A percentile compares a stretch with the other conserved stretches of the same genome.
Evolutionary conservation across 2,888 invertebrate species (phyloP).

Genomic region (Caenorhabditis afra): DNA sequence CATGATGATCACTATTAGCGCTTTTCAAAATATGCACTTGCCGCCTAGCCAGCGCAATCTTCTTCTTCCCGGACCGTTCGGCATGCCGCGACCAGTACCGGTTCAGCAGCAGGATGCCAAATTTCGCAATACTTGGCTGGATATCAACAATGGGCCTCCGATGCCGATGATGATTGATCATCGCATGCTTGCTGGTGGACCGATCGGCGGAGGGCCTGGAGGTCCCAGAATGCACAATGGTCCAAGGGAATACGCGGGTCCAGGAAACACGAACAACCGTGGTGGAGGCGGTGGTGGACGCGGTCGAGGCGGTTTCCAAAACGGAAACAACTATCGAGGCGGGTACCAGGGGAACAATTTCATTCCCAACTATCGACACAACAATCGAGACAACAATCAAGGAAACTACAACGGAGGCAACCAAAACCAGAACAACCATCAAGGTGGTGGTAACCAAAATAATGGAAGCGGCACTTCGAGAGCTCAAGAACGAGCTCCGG

Average conservation of each 20-base stretch:
- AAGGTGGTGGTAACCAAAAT: too few species aligned
- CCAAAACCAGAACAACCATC: too few species aligned
- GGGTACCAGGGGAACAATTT: background rate
- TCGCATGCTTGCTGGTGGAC: background rate
- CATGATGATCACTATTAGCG: conserved; percentile 26
- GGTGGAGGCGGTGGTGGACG: conserved; percentile 31
- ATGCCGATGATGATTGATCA: background rate
- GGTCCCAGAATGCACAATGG: too few species aligned
- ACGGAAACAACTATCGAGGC: background rate
- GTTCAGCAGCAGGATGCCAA: conserved; percentile 62
- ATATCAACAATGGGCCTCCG: conserved; percentile 44
- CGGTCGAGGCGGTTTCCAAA: conserved; percentile 29
- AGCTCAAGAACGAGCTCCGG: too few species aligned
- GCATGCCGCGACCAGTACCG: conserved; percentile 14
- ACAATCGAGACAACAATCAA: background rate
- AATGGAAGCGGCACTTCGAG: too few species aligned
- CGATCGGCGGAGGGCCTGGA: background rate
- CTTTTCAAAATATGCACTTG: conserved; percentile 32
- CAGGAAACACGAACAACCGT: background rate
- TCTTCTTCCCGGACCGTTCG: conserved; percentile 47
- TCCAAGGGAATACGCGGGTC: too few species aligned
- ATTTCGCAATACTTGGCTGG: conserved; percentile 72
- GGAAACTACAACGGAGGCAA: too few species aligned
- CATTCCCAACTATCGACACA: too few species aligned
- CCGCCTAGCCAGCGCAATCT: conserved; percentile 10